Evolutionary conservation across 2,888 invertebrate species (phyloP).

Genomic region (Hololepta plana): DNA sequence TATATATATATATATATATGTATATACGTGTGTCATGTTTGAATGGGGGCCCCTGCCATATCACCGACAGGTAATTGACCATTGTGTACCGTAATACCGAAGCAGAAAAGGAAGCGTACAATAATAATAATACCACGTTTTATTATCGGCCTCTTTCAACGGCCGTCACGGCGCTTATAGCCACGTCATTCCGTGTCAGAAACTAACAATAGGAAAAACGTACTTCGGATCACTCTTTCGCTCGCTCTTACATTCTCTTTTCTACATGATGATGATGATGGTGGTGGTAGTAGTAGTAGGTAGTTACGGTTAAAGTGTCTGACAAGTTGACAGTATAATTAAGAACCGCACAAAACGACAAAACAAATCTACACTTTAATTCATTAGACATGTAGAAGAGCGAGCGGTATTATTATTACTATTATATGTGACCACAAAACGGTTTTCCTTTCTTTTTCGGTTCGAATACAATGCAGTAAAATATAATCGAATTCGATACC

Average conservation of each 20-base stretch:
- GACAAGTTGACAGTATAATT: constrained; percentile 26
- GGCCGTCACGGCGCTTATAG: constrained; percentile 20
- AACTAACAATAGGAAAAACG: constrained; percentile 15
- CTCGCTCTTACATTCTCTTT: constrained; percentile 1
- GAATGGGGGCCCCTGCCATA: constrained; percentile 18
- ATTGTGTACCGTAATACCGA: constrained; percentile 21
- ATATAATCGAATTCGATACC: too few relatives aligned
- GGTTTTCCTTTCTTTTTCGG: too few relatives aligned
- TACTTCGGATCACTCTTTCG: neutral
- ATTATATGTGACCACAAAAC: too few relatives aligned
- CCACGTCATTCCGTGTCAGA: constrained; percentile 22
- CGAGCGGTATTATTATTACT: too few relatives aligned
- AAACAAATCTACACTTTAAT: constrained; percentile 17
- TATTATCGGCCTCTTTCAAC: constrained; percentile 24
- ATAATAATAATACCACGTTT: too few relatives aligned
- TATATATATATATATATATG: too few relatives aligned
- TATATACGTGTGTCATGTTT: too few relatives aligned
- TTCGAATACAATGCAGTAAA: too few relatives aligned
- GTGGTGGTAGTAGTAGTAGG: too few relatives aligned
- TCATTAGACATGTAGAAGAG: constrained; percentile 12
- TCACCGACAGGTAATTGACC: constrained; percentile 26
- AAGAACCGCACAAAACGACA: constrained; percentile 21
- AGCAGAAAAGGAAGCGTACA: constrained; percentile 23
- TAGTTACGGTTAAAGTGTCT: constrained; percentile 19
- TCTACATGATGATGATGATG: constrained; percentile 4